Percentiles rank a stretch among this genome's conserved stretches.
Evolutionary conservation across 2,888 invertebrate species (phyloP).

Genomic region (Diploptera punctata): DNA sequence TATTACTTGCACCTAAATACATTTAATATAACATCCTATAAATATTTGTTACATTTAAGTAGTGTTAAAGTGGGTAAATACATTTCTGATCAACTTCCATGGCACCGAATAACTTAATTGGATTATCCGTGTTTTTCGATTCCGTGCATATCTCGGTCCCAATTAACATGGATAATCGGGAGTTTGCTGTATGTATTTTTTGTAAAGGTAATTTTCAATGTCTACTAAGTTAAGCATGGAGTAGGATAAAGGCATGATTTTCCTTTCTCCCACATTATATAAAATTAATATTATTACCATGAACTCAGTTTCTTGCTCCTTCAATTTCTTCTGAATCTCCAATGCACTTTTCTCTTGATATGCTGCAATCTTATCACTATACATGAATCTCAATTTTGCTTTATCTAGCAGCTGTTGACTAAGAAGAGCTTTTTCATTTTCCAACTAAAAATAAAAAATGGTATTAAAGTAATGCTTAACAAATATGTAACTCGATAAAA

Average conservation of each 20-base stretch:
- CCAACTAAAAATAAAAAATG: conserved; percentile 50
- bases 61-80: too few relatives aligned
- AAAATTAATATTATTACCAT: conserved; percentile 51
- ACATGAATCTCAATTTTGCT: conserved; percentile 58
- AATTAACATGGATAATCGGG: too few relatives aligned
- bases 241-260: neutral
- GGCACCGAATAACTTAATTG: too few relatives aligned
- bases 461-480: neutral
- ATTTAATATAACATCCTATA: too few relatives aligned
- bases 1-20: too few relatives aligned
- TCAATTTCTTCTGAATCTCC: conserved; percentile 59
- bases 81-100: too few relatives aligned
- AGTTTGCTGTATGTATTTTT: neutral
- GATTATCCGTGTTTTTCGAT: too few relatives aligned
- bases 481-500: neutral
- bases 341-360: conserved; percentile 66
- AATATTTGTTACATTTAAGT: too few relatives aligned
- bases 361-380: conserved; percentile 63
- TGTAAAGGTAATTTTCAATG: neutral
- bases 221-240: neutral
- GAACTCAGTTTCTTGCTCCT: conserved; percentile 67
- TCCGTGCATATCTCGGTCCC: too few relatives aligned
- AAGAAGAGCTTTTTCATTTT: conserved; percentile 58
- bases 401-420: conserved; percentile 58
- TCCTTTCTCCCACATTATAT: neutral